phyloP scores from a whole-genome alignment of 1,140 invertebrate species.

The Diabrotica undecimpunctata region DNA sequence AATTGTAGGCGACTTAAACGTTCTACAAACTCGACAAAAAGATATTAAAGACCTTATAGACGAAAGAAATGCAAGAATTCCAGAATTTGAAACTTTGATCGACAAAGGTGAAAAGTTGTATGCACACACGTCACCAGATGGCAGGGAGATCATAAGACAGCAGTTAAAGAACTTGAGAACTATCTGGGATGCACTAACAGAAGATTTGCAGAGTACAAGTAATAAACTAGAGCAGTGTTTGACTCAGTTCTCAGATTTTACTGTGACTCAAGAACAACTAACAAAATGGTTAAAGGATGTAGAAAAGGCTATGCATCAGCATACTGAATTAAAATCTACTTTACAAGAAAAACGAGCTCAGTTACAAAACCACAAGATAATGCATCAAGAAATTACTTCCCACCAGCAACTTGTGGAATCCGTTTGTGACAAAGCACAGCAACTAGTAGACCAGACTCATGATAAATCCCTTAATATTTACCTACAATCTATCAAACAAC shows the following conservation, averaged over 20 bases:
- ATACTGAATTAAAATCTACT: slow-evolving; percentile 85
- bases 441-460: slow-evolving; percentile 84
- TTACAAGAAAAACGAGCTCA: slow-evolving; percentile 92
- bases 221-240: slow-evolving; percentile 85
- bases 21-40: slow-evolving; percentile 80
- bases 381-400: slow-evolving; percentile 92
- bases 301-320: slow-evolving; percentile 85
- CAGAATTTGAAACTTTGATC: slow-evolving; percentile 79
- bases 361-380: slow-evolving; percentile 89
- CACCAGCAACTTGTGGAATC: slow-evolving; percentile 86
- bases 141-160: slow-evolving; percentile 85
- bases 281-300: slow-evolving; percentile 91
- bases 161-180: slow-evolving; percentile 79
- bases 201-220: slow-evolving; percentile 72
- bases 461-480: slow-evolving; percentile 82
- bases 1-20: slow-evolving; percentile 80
- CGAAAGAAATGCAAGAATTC: slow-evolving; percentile 72
- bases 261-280: slow-evolving; percentile 81
- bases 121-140: slow-evolving; percentile 87
- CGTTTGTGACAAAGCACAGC: slow-evolving; percentile 88
- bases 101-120: slow-evolving; percentile 91
- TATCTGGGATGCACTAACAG: slow-evolving; percentile 83
- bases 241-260: slow-evolving; percentile 84
- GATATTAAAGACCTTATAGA: slow-evolving; percentile 79
- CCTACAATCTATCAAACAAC: slow-evolving; percentile 81